These are phyloP conservation scores for Tragelaphus scriptus DNA, from an alignment of 2,113 vertebrate species.

Conservation along the genomic window DNA sequence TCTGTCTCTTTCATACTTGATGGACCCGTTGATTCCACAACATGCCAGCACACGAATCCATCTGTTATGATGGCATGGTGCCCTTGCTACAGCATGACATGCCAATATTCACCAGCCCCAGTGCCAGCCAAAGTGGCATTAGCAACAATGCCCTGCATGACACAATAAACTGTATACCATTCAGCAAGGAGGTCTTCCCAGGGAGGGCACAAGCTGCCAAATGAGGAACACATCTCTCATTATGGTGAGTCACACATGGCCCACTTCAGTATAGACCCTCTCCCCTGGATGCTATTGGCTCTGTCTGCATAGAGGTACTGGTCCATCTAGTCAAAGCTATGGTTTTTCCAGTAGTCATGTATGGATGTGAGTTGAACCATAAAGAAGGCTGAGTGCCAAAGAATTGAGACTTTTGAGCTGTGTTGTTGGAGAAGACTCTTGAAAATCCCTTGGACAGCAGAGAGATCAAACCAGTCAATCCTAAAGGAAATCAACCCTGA, in stretches of 20 bases:
- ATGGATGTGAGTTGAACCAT: background rate
- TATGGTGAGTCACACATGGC: background rate
- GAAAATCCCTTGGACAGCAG: background rate
- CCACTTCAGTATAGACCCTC: background rate
- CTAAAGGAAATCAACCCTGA: background rate
- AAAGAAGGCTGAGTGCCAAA: background rate
- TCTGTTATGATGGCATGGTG: slow-evolving; percentile 67
- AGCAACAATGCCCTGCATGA: slow-evolving; percentile 59
- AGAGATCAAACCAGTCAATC: background rate
- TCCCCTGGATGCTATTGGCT: background rate
- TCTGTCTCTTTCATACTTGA: background rate
- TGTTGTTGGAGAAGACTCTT: background rate
- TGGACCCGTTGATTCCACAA: slow-evolving; percentile 65
- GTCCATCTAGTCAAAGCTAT: background rate
- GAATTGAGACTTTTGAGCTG: background rate
- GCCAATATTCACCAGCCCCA: slow-evolving; percentile 14
- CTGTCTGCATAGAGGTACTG: background rate
- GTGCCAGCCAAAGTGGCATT: slow-evolving; percentile 57
- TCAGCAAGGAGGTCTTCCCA: slow-evolving; percentile 48
- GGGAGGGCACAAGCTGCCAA: slow-evolving; percentile 49
- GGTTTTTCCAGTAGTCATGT: background rate
- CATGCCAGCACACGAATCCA: slow-evolving; percentile 64
- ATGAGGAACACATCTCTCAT: background rate
- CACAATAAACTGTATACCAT: slow-evolving; percentile 38
- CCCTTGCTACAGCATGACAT: slow-evolving; percentile 34